phyloP scores from a whole-genome alignment of 2,797 vertebrate genomes.

The Loriculus beryllinus region DNA sequence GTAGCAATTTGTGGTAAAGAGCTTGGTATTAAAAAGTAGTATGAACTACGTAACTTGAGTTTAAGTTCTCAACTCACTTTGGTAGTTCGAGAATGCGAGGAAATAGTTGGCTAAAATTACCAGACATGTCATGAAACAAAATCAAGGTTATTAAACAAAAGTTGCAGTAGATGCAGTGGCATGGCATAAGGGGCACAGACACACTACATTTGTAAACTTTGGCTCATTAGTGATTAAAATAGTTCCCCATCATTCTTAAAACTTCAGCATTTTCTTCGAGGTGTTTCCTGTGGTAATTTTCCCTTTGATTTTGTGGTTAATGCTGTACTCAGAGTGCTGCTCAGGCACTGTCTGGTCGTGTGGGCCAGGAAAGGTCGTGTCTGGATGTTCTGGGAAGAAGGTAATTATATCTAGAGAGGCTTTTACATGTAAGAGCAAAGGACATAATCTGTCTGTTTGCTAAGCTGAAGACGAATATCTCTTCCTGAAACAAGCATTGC shows the following conservation, averaged over 20 bases:
- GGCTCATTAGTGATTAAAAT: neutral
- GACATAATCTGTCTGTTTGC: neutral
- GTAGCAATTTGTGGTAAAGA: neutral
- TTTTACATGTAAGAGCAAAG: neutral
- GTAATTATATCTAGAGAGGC: neutral
- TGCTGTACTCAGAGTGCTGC: neutral
- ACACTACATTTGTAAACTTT: neutral
- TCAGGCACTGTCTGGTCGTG: neutral
- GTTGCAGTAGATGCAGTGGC: neutral
- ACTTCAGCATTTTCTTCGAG: neutral
- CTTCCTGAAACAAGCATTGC: neutral
- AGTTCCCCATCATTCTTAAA: neutral
- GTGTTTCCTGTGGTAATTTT: neutral
- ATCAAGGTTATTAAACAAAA: neutral
- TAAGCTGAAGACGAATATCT: rapidly evolving
- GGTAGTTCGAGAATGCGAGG: neutral
- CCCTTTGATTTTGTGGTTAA: neutral
- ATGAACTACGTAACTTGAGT: neutral
- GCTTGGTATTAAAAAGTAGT: neutral
- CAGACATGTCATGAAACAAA: neutral
- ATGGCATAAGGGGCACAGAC: neutral
- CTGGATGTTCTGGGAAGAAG: neutral
- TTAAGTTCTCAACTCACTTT: neutral
- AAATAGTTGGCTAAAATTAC: neutral
- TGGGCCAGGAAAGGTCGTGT: neutral